phyloP scores from a whole-genome alignment of 2,113 vertebrate species.

The Raja brachyura region DNA sequence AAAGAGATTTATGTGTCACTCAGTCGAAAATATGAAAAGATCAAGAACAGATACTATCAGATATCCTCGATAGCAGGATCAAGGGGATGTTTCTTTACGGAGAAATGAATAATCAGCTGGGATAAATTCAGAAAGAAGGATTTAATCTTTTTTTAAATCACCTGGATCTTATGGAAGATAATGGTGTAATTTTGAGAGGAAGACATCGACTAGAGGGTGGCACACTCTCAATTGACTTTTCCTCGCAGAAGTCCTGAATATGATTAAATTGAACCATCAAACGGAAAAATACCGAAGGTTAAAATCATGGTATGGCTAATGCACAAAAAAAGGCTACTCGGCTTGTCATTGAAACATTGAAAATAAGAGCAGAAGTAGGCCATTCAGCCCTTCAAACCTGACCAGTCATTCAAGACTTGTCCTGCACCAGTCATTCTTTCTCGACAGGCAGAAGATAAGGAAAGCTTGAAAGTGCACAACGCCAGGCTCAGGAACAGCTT shows the following conservation, averaged over 20 bases:
- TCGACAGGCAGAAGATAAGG: no score
- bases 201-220: background rate
- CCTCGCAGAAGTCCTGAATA: background rate
- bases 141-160: background rate
- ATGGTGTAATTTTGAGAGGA: background rate
- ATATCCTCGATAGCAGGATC: background rate
- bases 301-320: background rate
- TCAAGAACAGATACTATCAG: background rate
- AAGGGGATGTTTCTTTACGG: background rate
- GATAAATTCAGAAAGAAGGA: background rate
- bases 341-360: no score
- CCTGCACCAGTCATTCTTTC: no score
- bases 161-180: conserved; percentile 25
- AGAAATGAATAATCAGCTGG: background rate
- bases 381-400: no score
- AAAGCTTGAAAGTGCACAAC: no score
- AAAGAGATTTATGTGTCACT: no score
- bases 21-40: background rate
- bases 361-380: no score
- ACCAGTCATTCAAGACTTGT: no score
- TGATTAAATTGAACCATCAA: background rate
- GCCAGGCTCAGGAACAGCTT: no score
- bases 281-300: background rate
- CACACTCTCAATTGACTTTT: background rate
- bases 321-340: background rate